Evolutionary conservation across 2,113 vertebrate species (phyloP).

Genomic region (Callipepla californica): DNA sequence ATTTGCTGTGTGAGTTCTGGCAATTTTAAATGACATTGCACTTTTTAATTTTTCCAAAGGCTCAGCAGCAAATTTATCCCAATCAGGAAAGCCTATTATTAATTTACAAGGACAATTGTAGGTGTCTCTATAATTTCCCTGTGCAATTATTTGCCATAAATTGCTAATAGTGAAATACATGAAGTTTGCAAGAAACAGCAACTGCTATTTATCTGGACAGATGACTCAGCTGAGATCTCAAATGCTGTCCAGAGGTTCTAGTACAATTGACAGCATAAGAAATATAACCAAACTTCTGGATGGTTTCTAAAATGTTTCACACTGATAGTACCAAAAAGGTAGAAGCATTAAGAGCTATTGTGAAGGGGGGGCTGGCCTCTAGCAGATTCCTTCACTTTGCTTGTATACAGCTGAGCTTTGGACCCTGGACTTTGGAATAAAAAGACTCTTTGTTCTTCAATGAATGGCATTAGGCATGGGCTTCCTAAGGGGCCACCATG

Average conservation of each 20-base stretch:
- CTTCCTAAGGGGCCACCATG: slow-evolving; percentile 91
- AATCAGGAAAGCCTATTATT: slow-evolving; percentile 87
- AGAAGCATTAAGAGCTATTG: slow-evolving; percentile 68
- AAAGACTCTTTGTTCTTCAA: slow-evolving; percentile 88
- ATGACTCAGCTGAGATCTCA: slow-evolving; percentile 49
- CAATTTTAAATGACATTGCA: slow-evolving; percentile 92
- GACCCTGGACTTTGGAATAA: slow-evolving; percentile 85
- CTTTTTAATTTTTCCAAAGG: slow-evolving; percentile 88
- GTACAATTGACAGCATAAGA: slow-evolving; percentile 30
- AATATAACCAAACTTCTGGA: slow-evolving; percentile 65
- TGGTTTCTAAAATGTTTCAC: slow-evolving; percentile 71
- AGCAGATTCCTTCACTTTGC: slow-evolving; percentile 84
- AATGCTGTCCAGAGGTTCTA: slow-evolving; percentile 52
- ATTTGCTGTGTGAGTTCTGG: slow-evolving; percentile 87
- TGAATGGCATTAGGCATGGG: slow-evolving; percentile 95
- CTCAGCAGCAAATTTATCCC: slow-evolving; percentile 88
- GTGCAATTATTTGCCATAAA: slow-evolving; percentile 84
- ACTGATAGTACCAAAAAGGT: slow-evolving; percentile 78
- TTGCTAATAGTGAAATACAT: slow-evolving; percentile 79
- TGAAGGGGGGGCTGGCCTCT: slow-evolving; percentile 74
- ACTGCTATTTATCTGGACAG: slow-evolving; percentile 74
- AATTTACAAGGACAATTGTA: slow-evolving; percentile 89
- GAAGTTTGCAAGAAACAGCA: slow-evolving; percentile 76
- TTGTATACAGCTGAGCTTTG: slow-evolving; percentile 88
- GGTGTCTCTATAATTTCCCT: slow-evolving; percentile 86